A percentile compares a stretch with the other conserved stretches of the same genome.
phyloP scores from a whole-genome alignment of 64 coral and sea anemone species.

The Orbicella faveolata region DNA sequence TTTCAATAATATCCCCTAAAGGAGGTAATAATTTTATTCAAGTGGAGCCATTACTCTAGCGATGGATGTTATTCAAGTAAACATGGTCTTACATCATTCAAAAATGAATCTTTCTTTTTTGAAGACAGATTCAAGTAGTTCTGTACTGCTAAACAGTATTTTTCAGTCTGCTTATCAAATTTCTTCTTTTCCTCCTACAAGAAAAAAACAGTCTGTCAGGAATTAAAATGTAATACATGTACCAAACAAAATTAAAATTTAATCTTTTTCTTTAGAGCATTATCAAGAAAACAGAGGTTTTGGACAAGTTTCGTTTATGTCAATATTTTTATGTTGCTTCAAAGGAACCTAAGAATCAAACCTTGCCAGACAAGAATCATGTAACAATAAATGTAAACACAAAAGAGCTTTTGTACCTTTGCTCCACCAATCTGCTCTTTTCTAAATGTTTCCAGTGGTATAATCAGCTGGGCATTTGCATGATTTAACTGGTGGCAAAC shows the following conservation, averaged over 20 bases:
- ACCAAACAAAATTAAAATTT: background rate
- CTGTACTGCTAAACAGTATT: conserved; percentile 86
- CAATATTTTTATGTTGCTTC: too few species aligned
- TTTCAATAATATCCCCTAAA: too few species aligned
- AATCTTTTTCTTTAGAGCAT: too few species aligned
- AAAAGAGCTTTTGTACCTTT: conserved; percentile 44
- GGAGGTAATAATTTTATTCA: too few species aligned
- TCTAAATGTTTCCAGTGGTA: conserved; percentile 86
- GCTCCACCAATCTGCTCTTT: conserved; percentile 98
- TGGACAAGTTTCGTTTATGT: too few species aligned
- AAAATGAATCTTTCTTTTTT: conserved; percentile 75
- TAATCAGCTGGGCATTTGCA: conserved; percentile 85
- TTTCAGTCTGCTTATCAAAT: conserved; percentile 98
- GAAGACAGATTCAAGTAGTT: conserved; percentile 87
- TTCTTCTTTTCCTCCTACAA: conserved; percentile 94
- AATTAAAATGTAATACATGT: background rate
- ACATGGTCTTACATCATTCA: conserved; percentile 54
- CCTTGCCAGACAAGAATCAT: too few species aligned
- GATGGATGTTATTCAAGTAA: too few species aligned
- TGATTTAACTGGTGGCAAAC: conserved; percentile 65
- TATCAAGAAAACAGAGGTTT: too few species aligned
- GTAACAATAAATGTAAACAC: too few species aligned
- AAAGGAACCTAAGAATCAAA: too few species aligned
- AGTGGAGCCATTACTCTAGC: too few species aligned
- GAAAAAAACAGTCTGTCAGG: background rate